Percentiles rank a stretch among this genome's conserved stretches.
These are phyloP conservation scores for Pterois miles DNA, from an alignment of 2,797 vertebrate genomes.

Conservation along the genomic window DNA sequence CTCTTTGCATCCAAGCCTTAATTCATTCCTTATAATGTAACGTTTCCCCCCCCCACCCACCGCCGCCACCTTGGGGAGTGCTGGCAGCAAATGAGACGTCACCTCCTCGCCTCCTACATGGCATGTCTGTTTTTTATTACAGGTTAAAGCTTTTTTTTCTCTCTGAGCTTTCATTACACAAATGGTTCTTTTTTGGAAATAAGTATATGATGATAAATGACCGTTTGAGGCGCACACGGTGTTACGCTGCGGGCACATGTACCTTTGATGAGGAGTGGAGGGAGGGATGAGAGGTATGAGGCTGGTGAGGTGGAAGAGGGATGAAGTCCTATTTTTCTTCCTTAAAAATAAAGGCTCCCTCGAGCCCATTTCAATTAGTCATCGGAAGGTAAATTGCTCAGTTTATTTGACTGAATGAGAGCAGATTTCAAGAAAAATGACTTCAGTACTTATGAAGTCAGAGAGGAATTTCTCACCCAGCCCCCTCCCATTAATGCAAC, in stretches of 20 bases:
- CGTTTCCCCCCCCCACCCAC: constrained; percentile 48
- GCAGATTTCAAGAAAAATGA: constrained; percentile 37
- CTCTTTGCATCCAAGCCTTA: constrained; percentile 68
- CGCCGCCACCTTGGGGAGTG: constrained; percentile 61
- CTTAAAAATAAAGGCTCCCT: constrained; percentile 36
- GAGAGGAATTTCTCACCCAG: constrained; percentile 30
- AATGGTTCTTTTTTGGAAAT: constrained; percentile 68
- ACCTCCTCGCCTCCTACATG: constrained; percentile 70
- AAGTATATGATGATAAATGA: constrained; percentile 74
- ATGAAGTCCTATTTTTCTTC: constrained; percentile 32
- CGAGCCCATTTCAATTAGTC: constrained; percentile 45
- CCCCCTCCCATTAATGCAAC: constrained; percentile 1
- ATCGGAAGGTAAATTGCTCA: constrained; percentile 37
- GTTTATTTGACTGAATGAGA: constrained; percentile 55
- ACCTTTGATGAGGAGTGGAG: constrained; percentile 56
- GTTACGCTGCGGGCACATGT: constrained; percentile 52
- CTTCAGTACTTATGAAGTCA: constrained; percentile 35
- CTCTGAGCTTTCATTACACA: constrained; percentile 68
- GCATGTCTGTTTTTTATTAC: constrained; percentile 84
- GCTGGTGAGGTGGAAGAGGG: constrained; percentile 31
- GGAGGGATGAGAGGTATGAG: constrained; percentile 40
- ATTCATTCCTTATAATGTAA: constrained; percentile 77
- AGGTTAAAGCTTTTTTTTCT: constrained; percentile 62
- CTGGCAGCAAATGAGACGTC: constrained; percentile 74
- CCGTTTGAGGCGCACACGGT: constrained; percentile 59